Base-by-base conservation (phyloP, 2,888 invertebrate species). In the Monopis laevigella region DNA sequence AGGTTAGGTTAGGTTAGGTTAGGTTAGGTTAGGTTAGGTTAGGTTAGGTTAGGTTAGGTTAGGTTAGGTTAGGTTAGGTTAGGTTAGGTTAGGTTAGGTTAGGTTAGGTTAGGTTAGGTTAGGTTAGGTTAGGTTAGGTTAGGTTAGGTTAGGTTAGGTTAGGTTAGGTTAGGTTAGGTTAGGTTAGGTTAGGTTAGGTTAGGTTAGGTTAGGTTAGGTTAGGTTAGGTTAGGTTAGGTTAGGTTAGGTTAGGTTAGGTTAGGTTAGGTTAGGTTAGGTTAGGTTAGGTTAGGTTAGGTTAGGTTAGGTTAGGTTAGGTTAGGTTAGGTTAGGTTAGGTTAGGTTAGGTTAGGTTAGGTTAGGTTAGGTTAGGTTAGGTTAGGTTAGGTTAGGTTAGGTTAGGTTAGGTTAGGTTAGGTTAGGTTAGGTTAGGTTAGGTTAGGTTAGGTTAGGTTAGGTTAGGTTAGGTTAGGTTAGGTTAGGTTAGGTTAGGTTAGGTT, bases 351-450 rank as follows among this genome's bases (percentile, higher is more conserved):
- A 42, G 42, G 39, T 38, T 42, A 45, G 45, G 40, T 42, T 45
- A 42, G 45, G 42, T 45, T 42, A 42, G 42, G 45, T 45, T 42
- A 45, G 42, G 42, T 45, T 41, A 44, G 42, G 45, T 45, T 42
- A 45, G 42, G 44, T 44, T 44, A 44, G 44, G 44, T 41, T 44
- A 42, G 40, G 40, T 42, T 42, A 39, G 45, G 42, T 41, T 39
- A 41, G 39, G 44, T 40, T 44, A 39, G 41, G 41, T 44, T 44
- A 39, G 41, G 41, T 44, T 43, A 34, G 40, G 26, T 32, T 16
- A 40, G 41, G 36, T 36, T 36, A 17, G 24, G 12, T 29, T 29
- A 29, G 29, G 36, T 36, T 36, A 8, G 18, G 36, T 19, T 36
- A 17, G 18, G 36, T 36, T 36, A 17, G 18, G 36, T 36, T 36